Evolutionary conservation across 2,113 vertebrate species (phyloP), one percentile per base, ranked within the genome.

Genomic region (Pseudorhombus dupliciocellatus): DNA sequence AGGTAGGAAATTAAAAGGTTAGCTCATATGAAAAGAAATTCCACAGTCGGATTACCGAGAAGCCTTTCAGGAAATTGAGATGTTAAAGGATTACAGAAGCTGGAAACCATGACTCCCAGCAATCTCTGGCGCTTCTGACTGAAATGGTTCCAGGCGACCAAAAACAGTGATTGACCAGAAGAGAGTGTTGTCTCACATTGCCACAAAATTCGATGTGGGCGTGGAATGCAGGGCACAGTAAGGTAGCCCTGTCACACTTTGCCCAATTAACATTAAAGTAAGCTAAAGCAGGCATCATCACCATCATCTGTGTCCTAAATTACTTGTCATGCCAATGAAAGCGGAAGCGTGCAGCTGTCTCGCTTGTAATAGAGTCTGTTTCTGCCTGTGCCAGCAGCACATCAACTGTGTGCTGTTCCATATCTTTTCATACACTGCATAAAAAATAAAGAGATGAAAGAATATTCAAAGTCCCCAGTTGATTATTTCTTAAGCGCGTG

Each of bases 361-460:
- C 52, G 21, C 42, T 42, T 69, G 54, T 37, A 76, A 10, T 37
- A 60, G 15, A n/a, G 56, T 68, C 16, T 57, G 53, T 24, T 64
- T 54, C 20, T 70, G 70, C 21, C 61, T 55, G 62, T 46, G 50
- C 28, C 79, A 63, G 31, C 73, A 60, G 21, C 59, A 77, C 59
- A 26, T 10, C 20, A n/a, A n/a, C 54, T 11, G 52, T 2, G 21
- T 37, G 18, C 40, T 15, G 31, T 30, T 70, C 50, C 52, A 20
- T 11, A n/a, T 75, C 46, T 21, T 42, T 15, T 71, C 40, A 52
- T 1, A 14, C 21, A 48, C 12, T 30, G 21, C 22, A 46, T 46
- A 46, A 21, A 34, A 26, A 55, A 62, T 57, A 42, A 58, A 65
- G 20, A 31, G 26, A 72, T 56, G 16, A 59, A 64, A 80, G 7